Evolutionary conservation across 2,797 vertebrate species (phyloP).

Genomic region (Cyprinodon diabolis): DNA sequence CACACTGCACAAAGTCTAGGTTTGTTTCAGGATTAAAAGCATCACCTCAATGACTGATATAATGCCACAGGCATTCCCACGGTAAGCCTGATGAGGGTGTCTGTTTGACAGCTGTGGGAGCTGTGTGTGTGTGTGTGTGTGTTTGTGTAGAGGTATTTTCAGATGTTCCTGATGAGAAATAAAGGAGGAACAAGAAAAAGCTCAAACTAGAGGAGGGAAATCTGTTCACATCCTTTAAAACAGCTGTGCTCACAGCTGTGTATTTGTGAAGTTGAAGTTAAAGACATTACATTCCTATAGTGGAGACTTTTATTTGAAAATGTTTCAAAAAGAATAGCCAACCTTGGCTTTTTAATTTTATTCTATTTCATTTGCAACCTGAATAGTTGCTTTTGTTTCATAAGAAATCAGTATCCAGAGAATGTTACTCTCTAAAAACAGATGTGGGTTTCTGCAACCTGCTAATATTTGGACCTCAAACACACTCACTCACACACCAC

Average conservation of each 20-base stretch:
- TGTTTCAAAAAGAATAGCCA: background rate
- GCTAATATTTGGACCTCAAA: constrained; percentile 18
- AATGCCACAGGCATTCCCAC: constrained; percentile 82
- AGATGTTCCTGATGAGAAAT: constrained; percentile 41
- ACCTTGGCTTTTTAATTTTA: background rate
- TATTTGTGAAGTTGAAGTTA: background rate
- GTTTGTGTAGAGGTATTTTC: constrained; percentile 6
- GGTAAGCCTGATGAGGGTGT: constrained; percentile 69
- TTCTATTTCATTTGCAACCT: background rate
- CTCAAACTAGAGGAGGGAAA: constrained; percentile 14
- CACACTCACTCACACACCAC: constrained; percentile 22
- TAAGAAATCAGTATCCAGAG: background rate
- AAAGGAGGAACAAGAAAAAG: constrained; percentile 24
- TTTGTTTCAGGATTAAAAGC: constrained; percentile 80
- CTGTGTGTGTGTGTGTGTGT: background rate
- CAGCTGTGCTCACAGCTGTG: constrained; percentile 17
- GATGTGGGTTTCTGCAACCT: constrained; percentile 4
- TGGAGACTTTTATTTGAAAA: background rate
- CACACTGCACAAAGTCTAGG: constrained; percentile 66
- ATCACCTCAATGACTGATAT: constrained; percentile 74
- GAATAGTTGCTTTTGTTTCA: background rate
- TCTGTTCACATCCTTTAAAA: constrained; percentile 8
- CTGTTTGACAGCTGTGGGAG: constrained; percentile 1
- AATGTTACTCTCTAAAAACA: background rate
- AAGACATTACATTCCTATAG: background rate